Evolutionary conservation across 2,113 vertebrate genomes (phyloP).

Genomic region (Colistium nudipinnis): DNA sequence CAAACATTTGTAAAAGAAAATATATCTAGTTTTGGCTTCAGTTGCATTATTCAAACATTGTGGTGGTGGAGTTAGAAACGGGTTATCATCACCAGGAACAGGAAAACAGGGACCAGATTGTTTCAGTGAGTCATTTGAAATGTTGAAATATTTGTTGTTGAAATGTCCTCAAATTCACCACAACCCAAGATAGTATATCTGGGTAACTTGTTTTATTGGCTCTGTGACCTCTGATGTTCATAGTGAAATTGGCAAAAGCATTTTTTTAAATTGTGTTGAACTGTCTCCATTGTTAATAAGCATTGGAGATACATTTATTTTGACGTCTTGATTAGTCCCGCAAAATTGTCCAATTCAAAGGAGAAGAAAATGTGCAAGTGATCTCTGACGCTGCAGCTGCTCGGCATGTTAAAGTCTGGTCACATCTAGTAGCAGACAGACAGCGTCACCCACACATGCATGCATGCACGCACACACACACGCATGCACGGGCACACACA

Average conservation of each 20-base stretch:
- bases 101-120: neutral
- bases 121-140: too few species aligned
- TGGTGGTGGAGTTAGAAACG: neutral
- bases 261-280: too few species aligned
- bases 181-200: neutral
- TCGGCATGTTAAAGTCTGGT: constrained; percentile 71
- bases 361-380: constrained; percentile 38
- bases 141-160: neutral
- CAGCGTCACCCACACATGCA: constrained; percentile 40
- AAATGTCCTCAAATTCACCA: neutral
- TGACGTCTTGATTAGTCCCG: too few species aligned
- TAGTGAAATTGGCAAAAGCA: too few species aligned
- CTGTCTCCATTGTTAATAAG: too few species aligned
- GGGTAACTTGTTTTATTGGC: neutral
- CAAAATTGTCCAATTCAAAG: neutral
- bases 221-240: too few species aligned
- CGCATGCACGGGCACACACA: constrained; percentile 35
- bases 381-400: constrained; percentile 67
- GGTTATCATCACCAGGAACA: neutral
- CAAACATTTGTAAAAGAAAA: too few species aligned
- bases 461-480: constrained; percentile 32
- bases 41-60: neutral
- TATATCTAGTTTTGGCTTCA: neutral
- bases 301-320: too few species aligned
- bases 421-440: constrained; percentile 72